Evolutionary conservation across 2,113 vertebrate genomes (phyloP), one percentile per base, ranked within the genome.

Genomic region (Heterochromis multidens): DNA sequence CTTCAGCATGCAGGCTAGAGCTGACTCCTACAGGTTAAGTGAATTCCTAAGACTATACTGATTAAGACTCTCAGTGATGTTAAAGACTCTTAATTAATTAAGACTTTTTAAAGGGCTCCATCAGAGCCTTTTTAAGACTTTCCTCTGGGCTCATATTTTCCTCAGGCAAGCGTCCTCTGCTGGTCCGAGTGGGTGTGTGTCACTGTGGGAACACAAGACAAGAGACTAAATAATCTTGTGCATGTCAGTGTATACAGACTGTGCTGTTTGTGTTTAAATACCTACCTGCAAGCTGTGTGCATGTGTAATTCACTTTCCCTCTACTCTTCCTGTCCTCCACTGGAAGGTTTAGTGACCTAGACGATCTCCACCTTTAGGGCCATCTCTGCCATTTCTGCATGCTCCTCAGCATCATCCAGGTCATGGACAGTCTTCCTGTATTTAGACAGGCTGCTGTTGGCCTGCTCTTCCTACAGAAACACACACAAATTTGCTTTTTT

Each of bases 291-390:
- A 11, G 33, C 6, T 27, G 61, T 83, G 46, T 81, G 74, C n/a
- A 25, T 63, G 56, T 60, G 31, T 59, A 13, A 27, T 27, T 59
- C 12, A 6, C 57, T 12, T 14, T n/a, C 13, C 1, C 4, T 31
- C 88, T 92, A 89, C 56, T 94, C 92, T 59, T 95, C 92, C 25
- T 95, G 89, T 0, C 11, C 52, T 2, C 91, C 90, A 46, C 94
- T 85, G 54, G 81, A 79, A 1, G 91, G 83, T 40, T 94, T 95
- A 59, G 91, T 93, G 77, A 94, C 95, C 91, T 95, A 93, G 70
- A 94, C 95, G n/a, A 95, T 94, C 86, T 96, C 95, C 65, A 95
- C 92, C 0, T 96, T 96, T n/a, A 95, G 90, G 25, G 94, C 88
- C 0, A 94, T 84, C 70, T 96, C 91, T 0, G 88, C 95, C 87